phyloP scores from a whole-genome alignment of 2,888 invertebrate species.

The Nyleta sp. region DNA sequence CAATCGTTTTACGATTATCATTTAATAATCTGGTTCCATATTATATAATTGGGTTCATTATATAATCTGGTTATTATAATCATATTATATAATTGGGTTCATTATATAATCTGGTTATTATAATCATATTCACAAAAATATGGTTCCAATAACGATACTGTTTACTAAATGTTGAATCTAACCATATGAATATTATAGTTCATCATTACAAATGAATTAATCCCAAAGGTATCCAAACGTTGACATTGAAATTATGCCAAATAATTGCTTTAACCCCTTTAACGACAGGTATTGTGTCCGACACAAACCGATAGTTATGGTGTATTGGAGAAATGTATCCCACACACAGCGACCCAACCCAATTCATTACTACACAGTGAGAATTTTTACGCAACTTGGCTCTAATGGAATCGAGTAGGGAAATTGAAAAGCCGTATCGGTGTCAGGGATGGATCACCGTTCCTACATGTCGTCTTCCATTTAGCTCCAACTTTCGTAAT shows the following conservation, averaged over 20 bases:
- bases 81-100: too few species aligned
- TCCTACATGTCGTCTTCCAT: conserved; percentile 25
- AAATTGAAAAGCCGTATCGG: conserved; percentile 46
- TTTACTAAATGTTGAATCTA: too few species aligned
- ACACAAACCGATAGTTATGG: conserved; percentile 30
- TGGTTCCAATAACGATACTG: too few species aligned
- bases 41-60: too few species aligned
- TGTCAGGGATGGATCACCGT: conserved; percentile 53
- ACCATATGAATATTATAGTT: too few species aligned
- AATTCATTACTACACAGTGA: conserved; percentile 42
- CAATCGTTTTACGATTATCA: too few species aligned
- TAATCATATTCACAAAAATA: too few species aligned
- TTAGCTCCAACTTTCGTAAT: conserved; percentile 36
- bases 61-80: too few species aligned
- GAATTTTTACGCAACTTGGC: conserved; percentile 56
- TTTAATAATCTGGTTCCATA: too few species aligned
- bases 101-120: too few species aligned
- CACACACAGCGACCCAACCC: conserved; percentile 55
- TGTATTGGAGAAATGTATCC: conserved; percentile 34
- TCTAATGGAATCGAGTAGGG: conserved; percentile 36
- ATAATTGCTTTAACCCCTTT: conserved; percentile 17
- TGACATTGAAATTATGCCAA: background rate
- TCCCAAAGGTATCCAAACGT: too few species aligned
- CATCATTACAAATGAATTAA: too few species aligned
- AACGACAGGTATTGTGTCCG: conserved; percentile 30